Evolutionary conservation across 1,140 invertebrate species (phyloP), one percentile per base, ranked within the genome.

Genomic region (Pseudachorutes palmiensis): DNA sequence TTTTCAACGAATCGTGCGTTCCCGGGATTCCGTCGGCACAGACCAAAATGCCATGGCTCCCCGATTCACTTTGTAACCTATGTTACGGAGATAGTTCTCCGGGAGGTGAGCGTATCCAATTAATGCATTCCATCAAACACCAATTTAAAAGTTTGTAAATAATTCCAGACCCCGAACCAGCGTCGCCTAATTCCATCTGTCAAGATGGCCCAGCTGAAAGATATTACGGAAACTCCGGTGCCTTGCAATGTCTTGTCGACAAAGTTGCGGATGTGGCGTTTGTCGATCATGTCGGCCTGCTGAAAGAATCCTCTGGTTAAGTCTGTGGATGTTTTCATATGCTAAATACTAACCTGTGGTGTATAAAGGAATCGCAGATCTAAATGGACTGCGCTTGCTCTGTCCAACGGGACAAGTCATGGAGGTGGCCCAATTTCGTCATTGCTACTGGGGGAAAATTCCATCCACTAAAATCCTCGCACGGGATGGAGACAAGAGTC

Each of bases 141-240:
- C 19, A n/a, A 22, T 28, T 28, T 24, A 12, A 19, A 51, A 16
- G 19, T 63, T 28, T 49, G 32, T 36, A n/a, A 2, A 2, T 28
- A 19, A 9, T 19, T 22, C 45, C 33, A 61, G 45, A 62, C 24
- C 14, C 0, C 12, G 28, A 30, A 31, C 5, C 26, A 1, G 5
- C 28, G 36, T 57, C 55, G 36, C 26, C 58, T 45, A 31, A 24
- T n/a, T 61, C 64, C 28, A 14, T 60, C 1, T 70, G 69, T 48
- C 2, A 59, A 14, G 60, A 70, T 24, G 32, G 30, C 28, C 12
- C 26, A 0, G 33, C 63, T 26, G 69, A 70, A 58, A 9, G 57
- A 2, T 89, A 82, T 77, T 88, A 83, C 74, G 87, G 87, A 0
- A 85, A 85, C 77, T 79, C 82, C 36, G 85, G 86, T 14, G 81